Evolutionary conservation across 1,140 invertebrate genomes (phyloP).

Genomic region (Caenorhabditis tropicalis): DNA sequence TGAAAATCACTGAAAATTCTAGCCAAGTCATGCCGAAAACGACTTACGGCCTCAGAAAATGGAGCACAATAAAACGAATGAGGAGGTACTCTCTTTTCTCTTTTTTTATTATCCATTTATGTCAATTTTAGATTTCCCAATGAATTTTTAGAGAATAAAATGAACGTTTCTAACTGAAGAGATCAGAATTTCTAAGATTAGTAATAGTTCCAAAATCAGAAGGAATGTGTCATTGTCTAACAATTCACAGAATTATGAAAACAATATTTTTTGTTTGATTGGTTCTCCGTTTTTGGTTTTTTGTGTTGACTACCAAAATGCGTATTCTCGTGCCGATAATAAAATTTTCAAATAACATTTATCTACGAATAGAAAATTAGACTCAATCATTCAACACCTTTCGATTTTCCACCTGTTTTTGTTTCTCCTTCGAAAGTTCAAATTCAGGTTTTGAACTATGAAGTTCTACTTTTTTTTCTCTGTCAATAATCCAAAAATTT

Average conservation of each 20-base stretch:
- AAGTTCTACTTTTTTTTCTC: no score
- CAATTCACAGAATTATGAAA: no score
- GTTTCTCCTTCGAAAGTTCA: background rate
- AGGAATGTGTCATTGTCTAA: no score
- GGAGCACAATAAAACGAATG: constrained; percentile 16
- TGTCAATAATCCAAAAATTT: no score
- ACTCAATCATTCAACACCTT: background rate
- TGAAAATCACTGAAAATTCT: background rate
- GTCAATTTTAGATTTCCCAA: no score
- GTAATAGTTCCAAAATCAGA: no score
- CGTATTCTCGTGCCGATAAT: background rate
- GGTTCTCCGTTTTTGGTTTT: no score
- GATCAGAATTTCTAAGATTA: no score
- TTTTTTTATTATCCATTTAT: background rate
- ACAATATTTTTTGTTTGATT: no score
- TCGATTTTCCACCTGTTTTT: background rate
- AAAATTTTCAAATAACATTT: background rate
- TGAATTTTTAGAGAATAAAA: no score
- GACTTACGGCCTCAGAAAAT: constrained; percentile 5
- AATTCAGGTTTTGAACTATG: background rate
- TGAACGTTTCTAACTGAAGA: no score
- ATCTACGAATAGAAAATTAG: background rate
- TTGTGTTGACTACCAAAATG: no score
- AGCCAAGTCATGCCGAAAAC: constrained; percentile 10
- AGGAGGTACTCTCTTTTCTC: background rate